Percentiles rank a stretch among this genome's conserved stretches.
Conservation (phyloP, 2,888 invertebrate genomes). For the Allygus modestus region DNA sequence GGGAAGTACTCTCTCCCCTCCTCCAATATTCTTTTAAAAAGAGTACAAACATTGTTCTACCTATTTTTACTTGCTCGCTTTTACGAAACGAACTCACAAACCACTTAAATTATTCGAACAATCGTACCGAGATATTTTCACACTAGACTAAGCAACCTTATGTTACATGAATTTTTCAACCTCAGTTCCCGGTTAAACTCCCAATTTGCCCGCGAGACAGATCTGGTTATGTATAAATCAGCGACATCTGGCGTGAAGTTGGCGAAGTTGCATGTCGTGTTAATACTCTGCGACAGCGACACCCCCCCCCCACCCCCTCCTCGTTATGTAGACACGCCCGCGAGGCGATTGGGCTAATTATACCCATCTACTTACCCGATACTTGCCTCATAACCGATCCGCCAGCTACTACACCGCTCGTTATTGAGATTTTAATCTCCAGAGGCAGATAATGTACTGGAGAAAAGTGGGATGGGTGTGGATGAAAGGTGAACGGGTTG, state of each 20-base stretch:
- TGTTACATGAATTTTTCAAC: too few species aligned
- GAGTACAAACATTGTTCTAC: too few species aligned
- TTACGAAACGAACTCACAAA: too few species aligned
- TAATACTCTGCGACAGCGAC: background rate
- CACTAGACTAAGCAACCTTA: too few species aligned
- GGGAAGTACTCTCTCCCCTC: too few species aligned
- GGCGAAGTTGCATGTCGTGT: slow-evolving; percentile 11
- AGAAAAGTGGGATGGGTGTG: background rate
- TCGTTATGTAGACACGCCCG: background rate
- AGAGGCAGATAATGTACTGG: background rate
- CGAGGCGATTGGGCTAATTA: background rate
- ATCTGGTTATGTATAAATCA: slow-evolving; percentile 35
- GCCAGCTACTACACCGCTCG: background rate
- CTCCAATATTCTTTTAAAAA: too few species aligned
- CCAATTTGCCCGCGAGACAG: too few species aligned
- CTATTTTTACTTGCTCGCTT: too few species aligned
- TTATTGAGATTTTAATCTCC: background rate
- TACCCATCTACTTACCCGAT: background rate
- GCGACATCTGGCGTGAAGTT: slow-evolving; percentile 31
- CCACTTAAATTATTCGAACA: too few species aligned
- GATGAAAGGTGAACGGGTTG: too few species aligned
- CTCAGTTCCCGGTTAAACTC: too few species aligned
- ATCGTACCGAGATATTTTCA: too few species aligned
- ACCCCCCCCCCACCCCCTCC: background rate
- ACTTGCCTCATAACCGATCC: background rate